Conservation (phyloP, 1,140 invertebrate species). For the Radopholus similis region DNA sequence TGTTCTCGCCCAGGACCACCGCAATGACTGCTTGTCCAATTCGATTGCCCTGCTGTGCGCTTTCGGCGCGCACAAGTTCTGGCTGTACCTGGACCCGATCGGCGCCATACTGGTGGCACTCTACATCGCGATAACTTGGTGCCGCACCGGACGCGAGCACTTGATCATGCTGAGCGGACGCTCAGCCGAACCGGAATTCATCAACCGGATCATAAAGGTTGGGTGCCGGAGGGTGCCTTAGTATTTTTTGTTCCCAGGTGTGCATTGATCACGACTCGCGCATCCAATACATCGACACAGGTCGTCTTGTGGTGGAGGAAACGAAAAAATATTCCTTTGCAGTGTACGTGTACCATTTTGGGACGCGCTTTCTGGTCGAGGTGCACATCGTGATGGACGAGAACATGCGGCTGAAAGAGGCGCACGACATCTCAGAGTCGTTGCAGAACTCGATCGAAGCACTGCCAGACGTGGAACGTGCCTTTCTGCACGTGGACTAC, state of each 20-base stretch:
- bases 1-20: constrained; percentile 62
- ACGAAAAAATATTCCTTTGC: too few relatives aligned
- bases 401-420: constrained; percentile 61
- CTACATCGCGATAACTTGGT: constrained; percentile 50
- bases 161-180: constrained; percentile 46
- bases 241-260: constrained; percentile 29
- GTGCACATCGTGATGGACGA: constrained; percentile 56
- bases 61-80: constrained; percentile 44
- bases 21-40: constrained; percentile 64
- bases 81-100: constrained; percentile 62
- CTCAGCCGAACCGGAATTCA: constrained; percentile 55
- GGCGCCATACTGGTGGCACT: constrained; percentile 61
- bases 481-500: constrained; percentile 64
- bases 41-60: constrained; percentile 59
- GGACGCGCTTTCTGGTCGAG: constrained; percentile 58
- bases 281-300: constrained; percentile 63
- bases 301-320: too few relatives aligned
- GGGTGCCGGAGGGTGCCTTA: neutral
- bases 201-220: constrained; percentile 58
- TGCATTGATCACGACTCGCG: constrained; percentile 60
- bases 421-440: constrained; percentile 63
- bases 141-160: constrained; percentile 51
- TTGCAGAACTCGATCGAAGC: constrained; percentile 62
- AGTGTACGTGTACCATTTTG: constrained; percentile 61
- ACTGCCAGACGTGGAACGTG: constrained; percentile 62